phyloP scores from a whole-genome alignment of 2,888 invertebrate genomes.

The Norana najaformis region DNA sequence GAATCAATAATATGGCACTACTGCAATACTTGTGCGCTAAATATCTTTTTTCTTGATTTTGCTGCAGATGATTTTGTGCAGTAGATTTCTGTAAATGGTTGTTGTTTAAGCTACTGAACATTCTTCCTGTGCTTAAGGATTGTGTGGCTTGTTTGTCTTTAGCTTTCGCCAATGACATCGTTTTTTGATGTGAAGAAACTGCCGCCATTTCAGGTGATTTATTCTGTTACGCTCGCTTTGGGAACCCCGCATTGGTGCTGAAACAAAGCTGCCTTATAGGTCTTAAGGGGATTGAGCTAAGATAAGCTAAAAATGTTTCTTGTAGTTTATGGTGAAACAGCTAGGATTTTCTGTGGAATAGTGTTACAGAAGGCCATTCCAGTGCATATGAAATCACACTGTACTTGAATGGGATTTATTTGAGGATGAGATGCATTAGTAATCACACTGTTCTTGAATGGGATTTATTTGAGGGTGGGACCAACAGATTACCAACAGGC shows the following conservation, averaged over 20 bases:
- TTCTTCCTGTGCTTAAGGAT: background rate
- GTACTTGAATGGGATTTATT: background rate
- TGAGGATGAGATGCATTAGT: background rate
- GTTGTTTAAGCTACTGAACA: background rate
- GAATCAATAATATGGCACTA: background rate
- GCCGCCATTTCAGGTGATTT: conserved; percentile 18
- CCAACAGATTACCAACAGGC: background rate
- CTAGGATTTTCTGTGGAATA: background rate
- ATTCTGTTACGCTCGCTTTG: background rate
- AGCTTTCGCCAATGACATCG: background rate
- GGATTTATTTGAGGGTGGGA: background rate
- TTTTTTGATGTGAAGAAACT: background rate
- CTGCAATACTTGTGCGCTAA: background rate
- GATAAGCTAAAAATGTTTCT: background rate
- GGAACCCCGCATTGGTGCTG: background rate
- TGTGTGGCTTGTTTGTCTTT: background rate
- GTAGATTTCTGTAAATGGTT: background rate
- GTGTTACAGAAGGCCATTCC: background rate
- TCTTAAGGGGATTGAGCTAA: background rate
- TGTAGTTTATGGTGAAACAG: background rate
- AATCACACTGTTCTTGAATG: background rate
- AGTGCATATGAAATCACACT: background rate
- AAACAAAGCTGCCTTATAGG: background rate
- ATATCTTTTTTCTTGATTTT: background rate
- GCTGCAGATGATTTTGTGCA: background rate